phyloP scores from a whole-genome alignment of 2,797 vertebrate genomes.

The Aulostomus chinensis region DNA sequence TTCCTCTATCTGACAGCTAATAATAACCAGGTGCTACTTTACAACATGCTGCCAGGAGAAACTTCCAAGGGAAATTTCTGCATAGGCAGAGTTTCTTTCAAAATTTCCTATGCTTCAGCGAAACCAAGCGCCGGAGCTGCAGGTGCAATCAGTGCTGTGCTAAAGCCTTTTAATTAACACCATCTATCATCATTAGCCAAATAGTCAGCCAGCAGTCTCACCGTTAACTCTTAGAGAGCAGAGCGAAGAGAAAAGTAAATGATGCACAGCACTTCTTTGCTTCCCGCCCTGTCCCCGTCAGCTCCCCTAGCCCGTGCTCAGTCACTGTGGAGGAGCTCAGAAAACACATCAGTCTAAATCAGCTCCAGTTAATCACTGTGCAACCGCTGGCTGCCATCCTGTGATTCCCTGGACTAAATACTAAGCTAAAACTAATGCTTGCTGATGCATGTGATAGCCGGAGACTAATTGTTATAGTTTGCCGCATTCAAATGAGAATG shows the following conservation, averaged over 20 bases:
- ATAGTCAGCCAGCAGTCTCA: slow-evolving; percentile 73
- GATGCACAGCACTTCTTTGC: slow-evolving; percentile 51
- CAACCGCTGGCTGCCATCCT: slow-evolving; percentile 41
- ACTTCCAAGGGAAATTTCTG: slow-evolving; percentile 19
- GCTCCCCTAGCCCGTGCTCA: slow-evolving; percentile 42
- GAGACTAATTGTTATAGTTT: slow-evolving; percentile 59
- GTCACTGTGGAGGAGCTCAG: slow-evolving; percentile 49
- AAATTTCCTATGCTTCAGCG: slow-evolving; percentile 40
- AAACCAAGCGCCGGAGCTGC: slow-evolving; percentile 53
- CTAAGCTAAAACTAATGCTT: slow-evolving; percentile 53
- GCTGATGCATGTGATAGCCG: slow-evolving; percentile 58
- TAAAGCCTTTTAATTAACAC: slow-evolving; percentile 83
- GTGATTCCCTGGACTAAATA: slow-evolving; percentile 37
- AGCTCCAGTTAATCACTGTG: slow-evolving; percentile 54
- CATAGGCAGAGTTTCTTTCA: slow-evolving; percentile 28
- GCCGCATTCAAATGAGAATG: slow-evolving; percentile 42
- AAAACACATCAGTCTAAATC: slow-evolving; percentile 74
- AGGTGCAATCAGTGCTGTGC: slow-evolving; percentile 78
- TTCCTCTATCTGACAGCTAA: slow-evolving; percentile 19
- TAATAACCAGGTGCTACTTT: slow-evolving; percentile 53
- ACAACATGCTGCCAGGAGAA: slow-evolving; percentile 31
- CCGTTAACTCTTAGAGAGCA: slow-evolving; percentile 75
- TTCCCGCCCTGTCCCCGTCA: slow-evolving; percentile 30
- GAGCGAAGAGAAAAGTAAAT: slow-evolving; percentile 62
- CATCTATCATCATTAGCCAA: slow-evolving; percentile 85